phyloP scores from a whole-genome alignment of 2,113 vertebrate species.

The Oryzias celebensis region DNA sequence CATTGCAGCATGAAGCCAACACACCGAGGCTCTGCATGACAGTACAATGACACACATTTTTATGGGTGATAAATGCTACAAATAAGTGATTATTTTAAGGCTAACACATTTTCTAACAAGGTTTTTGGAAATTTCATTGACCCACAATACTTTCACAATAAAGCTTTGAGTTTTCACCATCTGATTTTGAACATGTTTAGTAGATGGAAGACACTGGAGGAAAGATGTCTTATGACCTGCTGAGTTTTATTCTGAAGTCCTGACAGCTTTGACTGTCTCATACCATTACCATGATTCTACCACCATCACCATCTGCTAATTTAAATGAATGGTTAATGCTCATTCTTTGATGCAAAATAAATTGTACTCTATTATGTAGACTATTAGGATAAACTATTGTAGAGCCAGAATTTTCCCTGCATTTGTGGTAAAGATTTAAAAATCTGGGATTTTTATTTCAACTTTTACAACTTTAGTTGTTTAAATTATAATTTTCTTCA shows the following conservation, averaged over 20 bases:
- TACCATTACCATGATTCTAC: background rate
- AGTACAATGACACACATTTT: background rate
- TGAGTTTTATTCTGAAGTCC: background rate
- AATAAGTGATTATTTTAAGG: background rate
- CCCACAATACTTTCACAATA: too few relatives aligned
- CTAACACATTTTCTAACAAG: background rate
- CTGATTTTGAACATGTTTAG: background rate
- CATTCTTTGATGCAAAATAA: too few relatives aligned
- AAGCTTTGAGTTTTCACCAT: background rate
- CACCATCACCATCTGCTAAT: background rate
- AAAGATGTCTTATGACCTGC: too few relatives aligned
- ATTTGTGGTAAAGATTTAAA: too few relatives aligned
- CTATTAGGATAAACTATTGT: too few relatives aligned
- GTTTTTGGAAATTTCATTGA: background rate
- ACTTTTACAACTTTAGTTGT: too few relatives aligned
- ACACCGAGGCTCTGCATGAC: background rate
- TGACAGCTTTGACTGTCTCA: background rate
- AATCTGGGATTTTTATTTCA: too few relatives aligned
- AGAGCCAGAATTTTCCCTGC: too few relatives aligned
- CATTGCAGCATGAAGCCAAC: constrained; percentile 22
- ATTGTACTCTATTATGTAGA: too few relatives aligned
- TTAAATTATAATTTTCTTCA: too few relatives aligned
- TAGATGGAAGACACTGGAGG: too few relatives aligned
- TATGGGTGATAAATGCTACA: background rate
- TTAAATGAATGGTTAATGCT: background rate